Evolutionary conservation across 2,888 invertebrate species (phyloP), one percentile per base, ranked within the genome.

Genomic region (Uropetala carovei): DNA sequence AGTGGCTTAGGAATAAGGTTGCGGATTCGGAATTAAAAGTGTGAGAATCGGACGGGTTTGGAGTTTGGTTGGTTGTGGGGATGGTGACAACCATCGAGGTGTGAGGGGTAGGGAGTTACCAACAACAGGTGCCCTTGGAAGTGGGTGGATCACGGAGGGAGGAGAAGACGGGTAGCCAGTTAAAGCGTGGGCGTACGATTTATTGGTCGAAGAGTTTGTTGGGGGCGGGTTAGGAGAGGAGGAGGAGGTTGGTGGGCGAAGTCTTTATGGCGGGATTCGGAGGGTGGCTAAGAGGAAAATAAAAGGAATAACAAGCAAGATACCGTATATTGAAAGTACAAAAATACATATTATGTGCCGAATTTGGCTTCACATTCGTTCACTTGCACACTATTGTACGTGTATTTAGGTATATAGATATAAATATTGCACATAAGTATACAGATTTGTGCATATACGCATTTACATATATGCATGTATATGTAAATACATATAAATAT

Each of bases 81-180:
- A 89, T 89, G 18, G 89, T 89, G 89, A 56, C 68, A 64, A 89
- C 30, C 43, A 68, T 64, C 14, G 64, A 27, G 86, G 57, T n/a
- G n/a, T 89, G 60, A 64, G 64, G 64, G 64, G 60, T 86, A 60
- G 60, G 86, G 75, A 75, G 18, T 43, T n/a, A 13, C 60, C 16
- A 18, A 89, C 89, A 89, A 89, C 89, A 89, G 89, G 89, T 89
- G 89, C 89, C 89, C 89, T 68, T 60, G 59, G 68, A 27, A 64
- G 8, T 64, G 86, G 86, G 86, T 59, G 86, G 83, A n/a, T 16
- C n/a, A 3, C 83, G 30, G 18, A 10, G 83, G n/a, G 83, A 56
- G 83, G 57, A n/a, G 60, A 86, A 68, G 68, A 64, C 22, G 60
- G 64, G 64, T n/a, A 0, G 68, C 58, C 30, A 64, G 60, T 43